Conservation (phyloP, 2,113 vertebrate species). For the Actinemys pallida region DNA sequence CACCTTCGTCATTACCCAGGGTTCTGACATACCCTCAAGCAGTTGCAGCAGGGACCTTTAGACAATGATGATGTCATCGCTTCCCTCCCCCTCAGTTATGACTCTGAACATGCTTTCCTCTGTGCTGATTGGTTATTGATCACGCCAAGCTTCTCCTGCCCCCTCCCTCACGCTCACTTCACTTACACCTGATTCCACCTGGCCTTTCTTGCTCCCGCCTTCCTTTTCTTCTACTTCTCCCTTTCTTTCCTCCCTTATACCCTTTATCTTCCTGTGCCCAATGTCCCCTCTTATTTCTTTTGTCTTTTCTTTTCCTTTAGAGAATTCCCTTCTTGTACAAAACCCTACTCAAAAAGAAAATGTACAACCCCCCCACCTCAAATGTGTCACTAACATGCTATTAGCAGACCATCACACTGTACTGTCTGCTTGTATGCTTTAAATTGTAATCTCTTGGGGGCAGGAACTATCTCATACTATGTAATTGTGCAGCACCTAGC, state of each 20-base stretch:
- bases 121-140: too few relatives aligned
- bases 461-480: too few relatives aligned
- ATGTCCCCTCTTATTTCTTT: background rate
- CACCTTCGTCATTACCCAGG: background rate
- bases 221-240: background rate
- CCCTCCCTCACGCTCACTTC: background rate
- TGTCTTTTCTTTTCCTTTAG: background rate
- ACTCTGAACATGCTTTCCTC: background rate
- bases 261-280: background rate
- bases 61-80: background rate
- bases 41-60: background rate
- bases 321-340: background rate
- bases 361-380: background rate
- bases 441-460: too few relatives aligned
- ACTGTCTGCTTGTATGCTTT: background rate
- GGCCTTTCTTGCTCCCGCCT: background rate
- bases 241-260: background rate
- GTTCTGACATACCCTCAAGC: background rate
- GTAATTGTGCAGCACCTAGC: too few relatives aligned
- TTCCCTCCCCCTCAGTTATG: background rate
- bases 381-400: background rate
- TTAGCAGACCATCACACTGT: rapidly evolving
- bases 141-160: background rate
- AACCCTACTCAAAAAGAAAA: background rate
- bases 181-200: background rate